Base-by-base conservation (phyloP, 2,888 invertebrate genomes). In the Acleris cristana region DNA sequence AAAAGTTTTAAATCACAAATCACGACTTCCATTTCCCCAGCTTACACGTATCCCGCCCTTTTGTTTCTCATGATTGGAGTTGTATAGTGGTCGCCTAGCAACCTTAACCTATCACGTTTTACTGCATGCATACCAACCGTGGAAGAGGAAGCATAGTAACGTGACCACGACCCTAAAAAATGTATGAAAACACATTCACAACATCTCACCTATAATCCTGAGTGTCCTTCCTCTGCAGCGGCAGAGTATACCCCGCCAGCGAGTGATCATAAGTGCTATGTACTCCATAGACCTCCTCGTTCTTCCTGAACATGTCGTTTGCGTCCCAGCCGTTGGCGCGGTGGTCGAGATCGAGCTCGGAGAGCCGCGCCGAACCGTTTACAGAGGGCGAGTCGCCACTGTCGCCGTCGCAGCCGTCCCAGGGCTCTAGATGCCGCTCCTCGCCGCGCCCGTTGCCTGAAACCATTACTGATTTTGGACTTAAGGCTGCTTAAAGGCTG, bases 311-410 rank as follows among this genome's bases (percentile, higher is more conserved):
- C 99, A 99, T 99, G 76, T 99, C 99, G 86, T 96, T 96, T 2
- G 97, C 96, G 93, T 98, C 98, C 99, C 99, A 99, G 69, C 99
- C 99, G 93, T 98, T 98, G 88, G 96, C 95, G 73, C 95, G 95
- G 75, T 95, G 94, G 81, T 96, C 96, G 67, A 97, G 87, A 74
- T 95, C 95, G 64, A 96, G 85, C 76, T 96, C 96, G 55, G 95
- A 95, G 67, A 95, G 93, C 34, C 94, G 93, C 56, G 94, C 93
- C 78, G 91, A 94, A 14, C 94, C 95, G 85, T 95, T 94, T 30
- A 94, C 85, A 79, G 93, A 86, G 71, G 89, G 87, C 76, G 92
- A 69, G 78, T 94, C 92, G 16, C 85, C 88, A 67, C 86, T 71
- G 76, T 94, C 93, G 16, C 87, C 93, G 54, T 94, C 93, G 74